Percentiles rank a stretch among this genome's conserved stretches.
These are phyloP conservation scores for Parauchenoglanis punctatus DNA, from an alignment of 2,797 vertebrate genomes.

Conservation along the genomic window DNA sequence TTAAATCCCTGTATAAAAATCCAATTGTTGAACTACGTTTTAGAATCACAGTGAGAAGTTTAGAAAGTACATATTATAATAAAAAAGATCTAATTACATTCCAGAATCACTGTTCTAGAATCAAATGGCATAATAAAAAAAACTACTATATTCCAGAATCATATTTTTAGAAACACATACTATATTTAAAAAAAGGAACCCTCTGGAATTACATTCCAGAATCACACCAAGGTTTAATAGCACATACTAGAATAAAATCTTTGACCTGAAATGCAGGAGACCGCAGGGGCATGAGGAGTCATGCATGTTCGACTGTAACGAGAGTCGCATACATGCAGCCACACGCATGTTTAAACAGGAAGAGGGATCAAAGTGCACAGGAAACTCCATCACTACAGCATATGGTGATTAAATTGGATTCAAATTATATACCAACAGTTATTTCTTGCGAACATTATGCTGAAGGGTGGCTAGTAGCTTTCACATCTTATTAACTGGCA, in stretches of 20 bases:
- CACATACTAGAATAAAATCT: neutral
- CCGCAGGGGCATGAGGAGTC: neutral
- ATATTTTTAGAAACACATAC: neutral
- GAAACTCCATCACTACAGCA: neutral
- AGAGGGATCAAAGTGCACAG: neutral
- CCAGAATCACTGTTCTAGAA: neutral
- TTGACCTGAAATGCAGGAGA: neutral
- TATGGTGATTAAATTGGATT: constrained; percentile 5
- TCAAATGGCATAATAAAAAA: neutral
- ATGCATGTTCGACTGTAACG: neutral
- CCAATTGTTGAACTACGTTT: neutral
- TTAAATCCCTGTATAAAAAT: neutral
- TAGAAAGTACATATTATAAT: neutral
- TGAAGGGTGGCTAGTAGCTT: neutral
- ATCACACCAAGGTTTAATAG: neutral
- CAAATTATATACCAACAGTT: neutral
- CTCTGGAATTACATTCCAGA: neutral
- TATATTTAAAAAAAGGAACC: neutral
- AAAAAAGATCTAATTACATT: neutral
- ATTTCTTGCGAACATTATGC: neutral
- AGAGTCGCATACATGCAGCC: neutral
- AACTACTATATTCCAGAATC: neutral
- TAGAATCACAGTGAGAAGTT: neutral
- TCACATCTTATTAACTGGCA: constrained; percentile 18
- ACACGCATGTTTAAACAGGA: neutral